Evolutionary conservation across 2,797 vertebrate species (phyloP).

Genomic region (Enteromius radiatus): DNA sequence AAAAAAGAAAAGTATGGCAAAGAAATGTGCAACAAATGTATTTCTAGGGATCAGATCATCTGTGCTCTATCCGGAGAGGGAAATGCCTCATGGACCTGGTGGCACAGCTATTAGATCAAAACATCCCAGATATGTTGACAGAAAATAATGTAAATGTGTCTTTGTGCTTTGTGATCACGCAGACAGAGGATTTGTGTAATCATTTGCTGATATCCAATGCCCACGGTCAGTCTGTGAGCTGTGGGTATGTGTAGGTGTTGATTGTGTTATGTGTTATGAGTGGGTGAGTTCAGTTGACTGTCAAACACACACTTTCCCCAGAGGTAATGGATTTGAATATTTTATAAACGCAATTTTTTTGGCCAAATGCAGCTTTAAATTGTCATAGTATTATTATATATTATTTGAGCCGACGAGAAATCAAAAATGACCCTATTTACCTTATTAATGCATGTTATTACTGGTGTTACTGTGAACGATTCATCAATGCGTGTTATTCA

Average conservation of each 20-base stretch:
- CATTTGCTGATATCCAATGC: slow-evolving; percentile 72
- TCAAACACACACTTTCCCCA: slow-evolving; percentile 48
- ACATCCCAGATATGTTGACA: slow-evolving; percentile 23
- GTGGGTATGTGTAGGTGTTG: slow-evolving; percentile 67
- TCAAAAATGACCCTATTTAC: slow-evolving; percentile 5
- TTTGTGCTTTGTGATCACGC: slow-evolving; percentile 67
- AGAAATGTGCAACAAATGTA: slow-evolving; percentile 29
- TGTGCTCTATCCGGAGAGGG: neutral
- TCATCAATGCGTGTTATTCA: neutral
- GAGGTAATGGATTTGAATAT: slow-evolving; percentile 53
- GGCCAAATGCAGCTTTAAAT: slow-evolving; percentile 44
- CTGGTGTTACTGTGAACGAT: neutral
- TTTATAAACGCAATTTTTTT: slow-evolving; percentile 53
- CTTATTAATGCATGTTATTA: neutral
- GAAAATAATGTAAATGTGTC: slow-evolving; percentile 71
- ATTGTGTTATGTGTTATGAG: slow-evolving; percentile 59
- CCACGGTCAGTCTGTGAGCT: slow-evolving; percentile 73
- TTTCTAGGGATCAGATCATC: slow-evolving; percentile 16
- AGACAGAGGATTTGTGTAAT: slow-evolving; percentile 64
- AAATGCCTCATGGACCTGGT: slow-evolving; percentile 26
- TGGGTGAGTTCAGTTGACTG: slow-evolving; percentile 58
- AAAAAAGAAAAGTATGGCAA: neutral
- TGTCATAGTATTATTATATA: slow-evolving; percentile 13
- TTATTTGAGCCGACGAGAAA: neutral
- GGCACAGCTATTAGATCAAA: slow-evolving; percentile 22